Evolutionary conservation across 2,797 vertebrate species (phyloP), one percentile per base, ranked within the genome.

Genomic region (Melanotaenia parkinsoni): DNA sequence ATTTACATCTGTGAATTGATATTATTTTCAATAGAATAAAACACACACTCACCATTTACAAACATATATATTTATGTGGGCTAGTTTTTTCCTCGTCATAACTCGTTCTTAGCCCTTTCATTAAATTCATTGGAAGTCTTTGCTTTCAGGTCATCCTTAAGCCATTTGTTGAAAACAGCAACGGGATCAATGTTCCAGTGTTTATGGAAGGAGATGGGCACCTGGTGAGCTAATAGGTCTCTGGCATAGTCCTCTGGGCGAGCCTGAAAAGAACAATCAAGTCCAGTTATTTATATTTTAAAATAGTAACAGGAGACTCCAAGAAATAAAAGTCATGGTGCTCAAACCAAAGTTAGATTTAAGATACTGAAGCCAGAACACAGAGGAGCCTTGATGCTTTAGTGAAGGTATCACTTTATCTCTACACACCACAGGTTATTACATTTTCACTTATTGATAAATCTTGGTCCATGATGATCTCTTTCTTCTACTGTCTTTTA

Each of bases 101-200:
- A 94, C 77, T 99, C 98, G 3, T 96, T 96, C 69, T 94, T 96
- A 12, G 70, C 43, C 50, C 83, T 89, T 51, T 86, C 80, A 38
- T 76, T 79, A n/a, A 71, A 85, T 70, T 83, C 87, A 63, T 87
- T 89, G 50, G 70, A 77, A 20, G 70, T 32, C 53, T 63, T 80
- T 8, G 66, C 60, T 40, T 80, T 82, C 71, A 86, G 81, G 40
- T 92, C 86, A 1, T 91, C 87, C 73, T 90, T 94, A 70, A 99
- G 89, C 97, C 97, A 98, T 0, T 94, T 95, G 88, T 96, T 93
- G 85, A 97, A 99, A 20, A 97, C 96, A 53, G 96, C 94, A 24
- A 98, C 72, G 0, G 98, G 97, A 84, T 99, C 95, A 0, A 97
- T 95, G 89, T 99, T 99, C 97, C 98, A 99, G 90, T 99, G 96